Percentiles rank a stretch among this genome's conserved stretches.
Evolutionary conservation across 2,797 vertebrate species (phyloP).

Genomic region (Thripadectes ignobilis): DNA sequence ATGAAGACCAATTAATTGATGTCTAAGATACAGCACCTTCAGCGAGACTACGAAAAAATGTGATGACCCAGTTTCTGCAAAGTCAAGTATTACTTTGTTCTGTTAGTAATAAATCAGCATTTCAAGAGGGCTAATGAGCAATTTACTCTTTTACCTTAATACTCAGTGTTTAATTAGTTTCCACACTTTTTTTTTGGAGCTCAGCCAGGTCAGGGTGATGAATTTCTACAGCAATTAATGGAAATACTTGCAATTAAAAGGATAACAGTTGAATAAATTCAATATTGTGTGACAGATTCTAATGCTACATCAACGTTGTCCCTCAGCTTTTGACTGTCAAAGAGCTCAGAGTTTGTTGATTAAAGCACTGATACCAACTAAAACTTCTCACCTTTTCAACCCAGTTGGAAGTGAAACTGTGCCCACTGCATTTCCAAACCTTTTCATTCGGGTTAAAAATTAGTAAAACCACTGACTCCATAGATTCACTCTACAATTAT

Average conservation of each 20-base stretch:
- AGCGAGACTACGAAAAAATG: constrained; percentile 4
- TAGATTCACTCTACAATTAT: neutral
- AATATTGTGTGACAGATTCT: neutral
- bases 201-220: constrained; percentile 51
- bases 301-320: neutral
- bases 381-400: neutral
- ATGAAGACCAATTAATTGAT: constrained; percentile 72
- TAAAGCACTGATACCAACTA: neutral
- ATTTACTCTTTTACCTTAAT: constrained; percentile 68
- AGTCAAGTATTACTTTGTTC: constrained; percentile 57
- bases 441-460: neutral
- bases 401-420: neutral
- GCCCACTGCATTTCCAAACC: neutral
- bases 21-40: constrained; percentile 11
- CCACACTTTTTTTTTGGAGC: constrained; percentile 61
- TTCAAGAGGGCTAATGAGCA: constrained; percentile 53
- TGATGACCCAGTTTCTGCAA: constrained; percentile 56
- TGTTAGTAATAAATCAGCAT: constrained; percentile 58
- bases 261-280: constrained; percentile 24
- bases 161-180: constrained; percentile 72
- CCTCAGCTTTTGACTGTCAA: neutral
- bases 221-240: constrained; percentile 61
- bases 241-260: constrained; percentile 60
- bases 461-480: neutral
- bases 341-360: neutral